Evolutionary conservation across 2,113 vertebrate genomes (phyloP).

Genomic region (Nycticebus coucang): DNA sequence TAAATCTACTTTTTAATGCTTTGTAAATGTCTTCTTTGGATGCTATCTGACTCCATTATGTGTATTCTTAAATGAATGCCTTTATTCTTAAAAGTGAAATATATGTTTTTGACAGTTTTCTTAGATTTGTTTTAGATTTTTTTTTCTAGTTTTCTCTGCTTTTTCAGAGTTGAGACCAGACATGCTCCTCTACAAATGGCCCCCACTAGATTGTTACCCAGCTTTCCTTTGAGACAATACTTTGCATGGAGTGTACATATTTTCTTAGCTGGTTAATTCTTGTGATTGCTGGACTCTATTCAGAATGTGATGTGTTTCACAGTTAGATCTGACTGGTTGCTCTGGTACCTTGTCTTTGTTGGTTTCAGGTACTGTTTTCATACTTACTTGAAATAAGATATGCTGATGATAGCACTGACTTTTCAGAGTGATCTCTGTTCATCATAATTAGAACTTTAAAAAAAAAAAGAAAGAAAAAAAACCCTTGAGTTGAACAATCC

Average conservation of each 20-base stretch:
- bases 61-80: not conserved
- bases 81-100: conserved; percentile 45
- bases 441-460: conserved; percentile 43
- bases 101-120: not conserved
- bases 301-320: not conserved
- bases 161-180: conserved; percentile 22
- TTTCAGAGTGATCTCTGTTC: conserved; percentile 45
- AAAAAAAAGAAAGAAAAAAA: not conserved
- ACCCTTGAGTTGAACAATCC: not conserved
- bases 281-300: not conserved
- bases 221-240: not conserved
- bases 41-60: not conserved
- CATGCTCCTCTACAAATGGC: not conserved
- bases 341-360: not conserved
- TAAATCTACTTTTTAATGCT: conserved; percentile 54
- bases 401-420: conserved; percentile 34
- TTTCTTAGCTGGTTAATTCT: not conserved
- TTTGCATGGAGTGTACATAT: not conserved
- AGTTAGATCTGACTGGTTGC: not conserved
- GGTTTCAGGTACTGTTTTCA: not conserved
- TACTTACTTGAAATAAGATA: not conserved
- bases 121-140: not conserved
- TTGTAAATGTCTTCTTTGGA: conserved; percentile 37
- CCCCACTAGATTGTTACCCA: not conserved
- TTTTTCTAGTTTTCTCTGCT: not conserved